Base-by-base conservation (phyloP, 2,888 invertebrate species). In the Oasisia sp. region DNA sequence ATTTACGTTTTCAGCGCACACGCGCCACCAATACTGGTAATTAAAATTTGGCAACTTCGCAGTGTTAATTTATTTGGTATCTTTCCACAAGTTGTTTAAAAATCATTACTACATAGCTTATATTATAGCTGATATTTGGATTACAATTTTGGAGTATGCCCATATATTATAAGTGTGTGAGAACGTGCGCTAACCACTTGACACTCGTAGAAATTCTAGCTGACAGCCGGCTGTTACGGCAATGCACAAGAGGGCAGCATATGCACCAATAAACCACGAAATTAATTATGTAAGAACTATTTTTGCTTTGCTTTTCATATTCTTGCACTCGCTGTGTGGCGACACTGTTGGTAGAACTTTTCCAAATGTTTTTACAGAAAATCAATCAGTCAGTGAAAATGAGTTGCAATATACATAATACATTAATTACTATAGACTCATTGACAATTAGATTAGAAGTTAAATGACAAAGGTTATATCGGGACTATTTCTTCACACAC, bases 321-420 rank as follows among this genome's bases (percentile, higher is more conserved):
- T 74, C n/a, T 27, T 74, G 74, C 74, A 74, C 74, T 74, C 74
- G n/a, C 74, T 74, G n/a, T 74, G 74, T 74, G 74, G 74, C 74
- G 74, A 74, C 50, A 50, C 50, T 14, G 50, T 50, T 50, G 1
- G 7, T 19, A n/a, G n/a, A 27, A 3, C 27, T 7, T 74, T 74
- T 74, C 27, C 74, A 74, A 74, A 74, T 74, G 27, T 74, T 74
- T 74, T n/a, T 19, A 19, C 74, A 74, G 74, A 19, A 74, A 74
- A 74, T 74, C 7, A 7, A 74, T 74, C 19, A 27, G 14, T 74
- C 74, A 19, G 27, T 27, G 5, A 74, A 74, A 27, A 27, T 2
- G 14, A 74, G 19, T 74, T 74, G 74, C 7, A 27, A 5, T 27
- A 38, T 38, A 74, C n/a, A 27, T 74, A 74, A 74, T 74, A 7